Base-by-base conservation (phyloP, 2,888 invertebrate genomes). In the Deilephila porcellus region DNA sequence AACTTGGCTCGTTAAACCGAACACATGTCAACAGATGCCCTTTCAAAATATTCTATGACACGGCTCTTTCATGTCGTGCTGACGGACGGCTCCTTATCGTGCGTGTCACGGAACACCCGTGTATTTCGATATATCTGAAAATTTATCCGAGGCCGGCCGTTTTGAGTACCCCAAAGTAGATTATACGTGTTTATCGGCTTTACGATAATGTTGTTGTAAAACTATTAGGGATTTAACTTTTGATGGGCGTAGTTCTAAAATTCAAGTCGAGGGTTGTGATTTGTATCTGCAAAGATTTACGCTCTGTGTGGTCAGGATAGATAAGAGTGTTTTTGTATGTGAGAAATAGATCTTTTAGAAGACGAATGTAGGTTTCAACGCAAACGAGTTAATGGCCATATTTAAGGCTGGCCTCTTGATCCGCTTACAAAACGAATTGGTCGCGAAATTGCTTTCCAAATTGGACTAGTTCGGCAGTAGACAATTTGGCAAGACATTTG, bases 401-500 rank as follows among this genome's bases (percentile, higher is more conserved):
- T 92, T 92, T 92, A 93, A 92, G 89, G 88, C 86, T 90, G 89
- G 86, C 90, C 91, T 90, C 91, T 92, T 93, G 92, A 93, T 93
- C 91, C 91, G 91, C 88, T 92, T 90, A 90, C 90, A 90, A 92
- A 93, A 93, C 91, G 93, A 93, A 94, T 93, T 91, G 93, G 92
- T 91, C 90, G 87, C 90, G 90, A 93, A 94, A 94, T 94, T 94
- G 93, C 93, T 93, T 93, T 93, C 93, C 89, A 92, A 93, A 94
- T 94, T 93, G 94, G 91, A 92, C 93, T 91, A 93, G 93, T 93
- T 92, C 88, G 90, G 90, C 87, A 91, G 91, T 88, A 93, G 93
- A 94, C 94, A 92, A 93, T 93, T 94, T 93, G 92, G 93, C 93
- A 92, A 93, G 93, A 90, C 93, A 94, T 94, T 94, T 94, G 93